phyloP scores from a whole-genome alignment of 1,140 invertebrate genomes.

The Drosophila serrata region DNA sequence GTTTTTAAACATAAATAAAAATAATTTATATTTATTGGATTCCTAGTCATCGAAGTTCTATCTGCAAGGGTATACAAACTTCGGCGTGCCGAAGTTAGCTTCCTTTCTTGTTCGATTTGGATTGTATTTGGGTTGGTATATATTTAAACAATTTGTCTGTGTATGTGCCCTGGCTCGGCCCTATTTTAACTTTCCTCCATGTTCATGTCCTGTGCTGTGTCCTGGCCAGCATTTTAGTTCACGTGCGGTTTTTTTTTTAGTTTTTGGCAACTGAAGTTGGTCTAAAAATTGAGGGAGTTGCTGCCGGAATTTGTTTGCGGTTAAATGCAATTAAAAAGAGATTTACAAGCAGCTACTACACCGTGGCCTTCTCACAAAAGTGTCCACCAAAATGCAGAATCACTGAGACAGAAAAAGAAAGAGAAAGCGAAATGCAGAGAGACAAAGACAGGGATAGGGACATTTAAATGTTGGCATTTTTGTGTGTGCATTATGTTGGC shows the following conservation, averaged over 20 bases:
- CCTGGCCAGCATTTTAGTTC: slow-evolving; percentile 59
- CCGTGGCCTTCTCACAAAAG: slow-evolving; percentile 26
- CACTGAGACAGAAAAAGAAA: not conserved
- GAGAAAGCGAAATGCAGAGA: not conserved
- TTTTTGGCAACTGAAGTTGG: slow-evolving; percentile 9
- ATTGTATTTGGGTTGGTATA: slow-evolving; percentile 60
- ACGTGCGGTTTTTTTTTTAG: slow-evolving; percentile 64
- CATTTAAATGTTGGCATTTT: slow-evolving; percentile 40
- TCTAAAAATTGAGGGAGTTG: slow-evolving; percentile 10
- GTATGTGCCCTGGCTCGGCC: not conserved
- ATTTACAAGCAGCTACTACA: slow-evolving; percentile 65
- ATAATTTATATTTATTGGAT: too few species aligned
- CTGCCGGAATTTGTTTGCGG: slow-evolving; percentile 72
- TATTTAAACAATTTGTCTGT: slow-evolving; percentile 76
- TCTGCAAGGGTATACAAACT: too few species aligned
- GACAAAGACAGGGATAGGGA: not conserved
- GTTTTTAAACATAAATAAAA: too few species aligned
- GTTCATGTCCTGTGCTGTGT: slow-evolving; percentile 13
- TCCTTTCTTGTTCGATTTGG: too few species aligned
- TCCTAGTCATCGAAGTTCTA: too few species aligned
- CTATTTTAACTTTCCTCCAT: slow-evolving; percentile 1
- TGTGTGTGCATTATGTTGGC: slow-evolving; percentile 45
- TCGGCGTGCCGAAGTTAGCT: too few species aligned
- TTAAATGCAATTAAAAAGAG: slow-evolving; percentile 82
- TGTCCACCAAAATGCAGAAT: slow-evolving; percentile 22